Conservation (phyloP, 2,113 vertebrate genomes). For the Phasianus colchicus region DNA sequence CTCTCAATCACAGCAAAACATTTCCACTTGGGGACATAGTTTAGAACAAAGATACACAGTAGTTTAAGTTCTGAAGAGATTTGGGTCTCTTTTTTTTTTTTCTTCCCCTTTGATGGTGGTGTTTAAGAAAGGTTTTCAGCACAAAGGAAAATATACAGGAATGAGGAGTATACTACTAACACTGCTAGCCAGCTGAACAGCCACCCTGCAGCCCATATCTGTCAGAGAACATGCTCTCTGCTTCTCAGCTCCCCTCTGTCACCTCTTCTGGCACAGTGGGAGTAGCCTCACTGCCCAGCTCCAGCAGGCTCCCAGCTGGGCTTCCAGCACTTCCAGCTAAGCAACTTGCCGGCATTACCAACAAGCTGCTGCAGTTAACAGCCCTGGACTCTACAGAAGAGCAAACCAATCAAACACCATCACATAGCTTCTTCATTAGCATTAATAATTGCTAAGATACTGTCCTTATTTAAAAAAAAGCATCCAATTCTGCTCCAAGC, state of each 20-base stretch:
- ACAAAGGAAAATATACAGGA: not conserved
- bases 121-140: not conserved
- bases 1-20: not conserved
- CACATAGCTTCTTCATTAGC: not conserved
- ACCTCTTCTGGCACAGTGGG: not conserved
- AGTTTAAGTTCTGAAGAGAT: not conserved
- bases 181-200: not conserved
- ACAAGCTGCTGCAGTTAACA: not conserved
- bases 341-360: too few relatives aligned
- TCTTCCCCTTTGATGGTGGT: not conserved
- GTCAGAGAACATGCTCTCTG: accelerated
- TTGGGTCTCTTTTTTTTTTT: not conserved
- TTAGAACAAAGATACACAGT: not conserved
- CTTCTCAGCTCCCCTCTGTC: not conserved
- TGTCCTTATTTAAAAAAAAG: not conserved
- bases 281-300: accelerated
- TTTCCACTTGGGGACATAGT: not conserved
- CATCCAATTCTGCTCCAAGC: not conserved
- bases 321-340: accelerated
- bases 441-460: not conserved
- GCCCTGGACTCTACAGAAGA: not conserved
- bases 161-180: not conserved
- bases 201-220: not conserved
- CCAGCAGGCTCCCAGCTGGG: not conserved
- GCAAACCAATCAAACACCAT: accelerated